Evolutionary conservation across 2,113 vertebrate genomes (phyloP), one percentile per base, ranked within the genome.

Genomic region (Corythornis cristatus): DNA sequence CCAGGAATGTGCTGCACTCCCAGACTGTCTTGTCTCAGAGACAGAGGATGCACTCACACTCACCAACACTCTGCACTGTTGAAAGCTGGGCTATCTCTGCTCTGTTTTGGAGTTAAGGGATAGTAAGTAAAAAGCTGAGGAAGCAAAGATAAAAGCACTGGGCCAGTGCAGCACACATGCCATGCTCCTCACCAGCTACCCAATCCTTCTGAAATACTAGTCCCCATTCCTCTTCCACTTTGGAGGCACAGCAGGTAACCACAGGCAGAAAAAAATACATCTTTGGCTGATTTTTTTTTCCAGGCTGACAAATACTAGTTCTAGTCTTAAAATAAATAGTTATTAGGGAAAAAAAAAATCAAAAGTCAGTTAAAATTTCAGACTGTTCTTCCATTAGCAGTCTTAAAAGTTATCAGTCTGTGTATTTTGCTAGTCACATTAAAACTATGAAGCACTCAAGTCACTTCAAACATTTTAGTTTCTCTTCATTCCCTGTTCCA

Each of bases 401-500:
- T 19, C 71, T 62, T 61, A 51, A 76, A 88, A 93, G 93, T 85
- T 79, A 67, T 9, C 6, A 1, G 46, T 70, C 67, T 95, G 91
- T 73, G 91, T 92, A 54, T 91, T 94, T 89, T 92, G 75, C 64
- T 64, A 81, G 82, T 89, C 91, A 80, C 66, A 37, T 88, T 92
- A 93, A 84, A 92, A 77, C 82, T 42, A 51, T 2, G 81, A 93
- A 89, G 87, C 93, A 89, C 89, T 94, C 94, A 85, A 92, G 79
- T 93, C 89, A 92, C 86, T 95, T 93, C 91, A 95, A 96, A 95
- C 95, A 83, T 92, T 93, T 95, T 60, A 71, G 67, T 88, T 94
- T 89, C 91, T 94, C 93, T 91, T 91, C 91, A 85, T 76, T 94
- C 93, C 64, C 85, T 6, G 60, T 56, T 95, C 88, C 89, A 94